phyloP scores from a whole-genome alignment of 2,797 vertebrate species.

The Bovichtus diacanthus region DNA sequence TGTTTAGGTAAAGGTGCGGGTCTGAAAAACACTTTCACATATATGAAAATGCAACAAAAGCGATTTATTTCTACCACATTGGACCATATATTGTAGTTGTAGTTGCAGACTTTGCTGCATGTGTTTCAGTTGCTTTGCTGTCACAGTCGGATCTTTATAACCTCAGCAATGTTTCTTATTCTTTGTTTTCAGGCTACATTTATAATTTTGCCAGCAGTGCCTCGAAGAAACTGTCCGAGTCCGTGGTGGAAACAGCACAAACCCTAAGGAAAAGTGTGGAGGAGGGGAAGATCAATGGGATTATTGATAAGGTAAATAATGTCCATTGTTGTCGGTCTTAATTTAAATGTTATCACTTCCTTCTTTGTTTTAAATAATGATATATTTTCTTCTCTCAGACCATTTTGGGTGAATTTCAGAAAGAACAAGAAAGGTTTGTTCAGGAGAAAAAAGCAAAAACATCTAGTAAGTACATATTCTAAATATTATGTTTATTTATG shows the following conservation, averaged over 20 bases:
- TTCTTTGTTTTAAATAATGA: background rate
- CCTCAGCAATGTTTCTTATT: background rate
- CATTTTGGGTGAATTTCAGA: slow-evolving; percentile 96
- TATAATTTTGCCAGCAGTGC: slow-evolving; percentile 91
- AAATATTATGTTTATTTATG: background rate
- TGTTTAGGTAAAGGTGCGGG: too few species aligned
- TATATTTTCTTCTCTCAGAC: slow-evolving; percentile 83
- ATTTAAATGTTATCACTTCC: background rate
- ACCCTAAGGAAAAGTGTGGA: slow-evolving; percentile 93
- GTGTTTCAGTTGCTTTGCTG: background rate
- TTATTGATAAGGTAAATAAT: slow-evolving; percentile 90
- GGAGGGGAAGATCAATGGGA: slow-evolving; percentile 92
- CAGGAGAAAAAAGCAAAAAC: slow-evolving; percentile 92
- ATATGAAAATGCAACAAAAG: too few species aligned
- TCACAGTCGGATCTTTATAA: background rate
- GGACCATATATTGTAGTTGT: too few species aligned
- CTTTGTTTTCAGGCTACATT: slow-evolving; percentile 85
- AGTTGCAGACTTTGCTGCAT: too few species aligned
- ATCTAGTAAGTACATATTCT: slow-evolving; percentile 82
- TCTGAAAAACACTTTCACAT: too few species aligned
- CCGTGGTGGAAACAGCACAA: slow-evolving; percentile 91
- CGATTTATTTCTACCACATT: background rate
- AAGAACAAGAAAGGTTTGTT: slow-evolving; percentile 95
- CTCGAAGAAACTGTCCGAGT: slow-evolving; percentile 93
- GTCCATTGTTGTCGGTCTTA: background rate